Evolutionary conservation across 2,888 invertebrate genomes (phyloP).

Genomic region (Cacoxenus indagator): DNA sequence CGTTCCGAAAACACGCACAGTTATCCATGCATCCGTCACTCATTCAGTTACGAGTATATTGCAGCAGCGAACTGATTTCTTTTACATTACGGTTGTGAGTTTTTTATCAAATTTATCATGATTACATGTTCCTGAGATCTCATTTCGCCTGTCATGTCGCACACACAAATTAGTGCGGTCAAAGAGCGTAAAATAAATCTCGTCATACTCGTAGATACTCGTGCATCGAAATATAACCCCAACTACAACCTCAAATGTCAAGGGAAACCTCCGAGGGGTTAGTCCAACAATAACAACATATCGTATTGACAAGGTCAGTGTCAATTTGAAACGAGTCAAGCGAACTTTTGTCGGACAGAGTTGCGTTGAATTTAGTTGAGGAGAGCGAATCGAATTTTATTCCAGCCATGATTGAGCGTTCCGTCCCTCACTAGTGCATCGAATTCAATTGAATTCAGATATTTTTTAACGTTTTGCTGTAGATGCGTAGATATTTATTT

Average conservation of each 20-base stretch:
- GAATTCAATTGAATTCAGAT: background rate
- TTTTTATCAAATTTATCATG: background rate
- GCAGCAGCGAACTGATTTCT: background rate
- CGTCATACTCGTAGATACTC: background rate
- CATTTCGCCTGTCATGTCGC: background rate
- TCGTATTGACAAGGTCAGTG: conserved; percentile 7
- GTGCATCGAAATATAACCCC: background rate
- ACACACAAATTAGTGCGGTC: background rate
- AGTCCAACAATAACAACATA: no score
- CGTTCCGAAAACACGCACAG: background rate
- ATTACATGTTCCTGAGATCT: background rate
- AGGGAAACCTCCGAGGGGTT: no score
- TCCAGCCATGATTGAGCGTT: conserved; percentile 2
- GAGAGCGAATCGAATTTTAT: no score
- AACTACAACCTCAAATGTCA: background rate
- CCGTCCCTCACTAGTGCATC: no score
- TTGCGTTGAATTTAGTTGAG: background rate
- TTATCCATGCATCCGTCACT: background rate
- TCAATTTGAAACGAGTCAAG: background rate
- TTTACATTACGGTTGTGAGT: background rate
- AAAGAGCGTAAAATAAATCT: background rate
- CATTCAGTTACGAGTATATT: background rate
- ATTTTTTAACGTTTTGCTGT: background rate
- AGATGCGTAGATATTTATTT: background rate
- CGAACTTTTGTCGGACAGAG: background rate